Conservation (phyloP, 1,140 invertebrate genomes). For the Eulimnadia texana region DNA sequence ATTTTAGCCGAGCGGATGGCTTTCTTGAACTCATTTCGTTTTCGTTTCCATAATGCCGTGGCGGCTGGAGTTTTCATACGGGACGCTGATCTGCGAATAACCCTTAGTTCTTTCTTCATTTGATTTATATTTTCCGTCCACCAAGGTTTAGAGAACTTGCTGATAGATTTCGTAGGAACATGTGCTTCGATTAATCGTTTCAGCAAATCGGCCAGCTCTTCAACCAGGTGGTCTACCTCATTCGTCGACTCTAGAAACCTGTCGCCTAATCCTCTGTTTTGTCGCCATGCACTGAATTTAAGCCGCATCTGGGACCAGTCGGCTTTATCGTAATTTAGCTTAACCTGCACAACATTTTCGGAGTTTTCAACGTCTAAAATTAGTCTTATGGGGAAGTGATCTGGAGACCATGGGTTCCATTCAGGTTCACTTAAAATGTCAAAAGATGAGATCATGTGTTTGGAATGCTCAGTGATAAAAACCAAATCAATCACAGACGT, state of each 20-base stretch:
- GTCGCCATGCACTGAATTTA: neutral
- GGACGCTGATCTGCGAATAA: neutral
- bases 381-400: neutral
- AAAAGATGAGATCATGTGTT: neutral
- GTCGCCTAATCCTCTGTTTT: neutral
- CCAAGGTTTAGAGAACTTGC: neutral
- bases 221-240: neutral
- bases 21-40: neutral
- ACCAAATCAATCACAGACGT: neutral
- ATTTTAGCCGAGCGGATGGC: neutral
- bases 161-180: neutral
- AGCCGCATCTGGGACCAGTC: neutral
- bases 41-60: neutral
- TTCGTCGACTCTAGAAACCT: neutral
- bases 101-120: neutral
- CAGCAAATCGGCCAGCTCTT: neutral
- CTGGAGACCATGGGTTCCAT: neutral
- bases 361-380: neutral
- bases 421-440: neutral
- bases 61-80: neutral
- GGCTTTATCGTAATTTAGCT: neutral
- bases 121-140: neutral
- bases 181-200: neutral
- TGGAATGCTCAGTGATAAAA: neutral
- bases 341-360: neutral